Percentiles rank a stretch among this genome's conserved stretches.
Conservation (phyloP, 2,888 invertebrate species). For the Pyrrhosoma nymphula region DNA sequence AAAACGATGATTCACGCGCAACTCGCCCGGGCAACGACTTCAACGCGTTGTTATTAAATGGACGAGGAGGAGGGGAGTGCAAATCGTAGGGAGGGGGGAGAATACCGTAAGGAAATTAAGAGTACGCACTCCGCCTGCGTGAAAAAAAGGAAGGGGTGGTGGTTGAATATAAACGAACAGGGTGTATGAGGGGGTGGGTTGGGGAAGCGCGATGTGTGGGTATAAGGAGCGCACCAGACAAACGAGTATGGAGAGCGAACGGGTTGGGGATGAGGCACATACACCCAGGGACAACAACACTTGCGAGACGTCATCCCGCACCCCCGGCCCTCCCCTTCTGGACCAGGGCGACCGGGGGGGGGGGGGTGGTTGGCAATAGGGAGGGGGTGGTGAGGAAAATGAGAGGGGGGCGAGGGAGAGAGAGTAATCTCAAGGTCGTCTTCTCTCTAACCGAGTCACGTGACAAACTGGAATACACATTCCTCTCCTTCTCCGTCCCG, state of each 20-base stretch:
- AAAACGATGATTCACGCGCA: background rate
- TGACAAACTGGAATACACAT: conserved; percentile 62
- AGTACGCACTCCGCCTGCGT: conserved; percentile 4
- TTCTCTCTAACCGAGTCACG: conserved; percentile 43
- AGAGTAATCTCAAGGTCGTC: conserved; percentile 61
- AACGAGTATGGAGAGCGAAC: conserved; percentile 39
- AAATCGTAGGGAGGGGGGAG: background rate
- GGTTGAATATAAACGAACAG: background rate
- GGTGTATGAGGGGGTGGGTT: background rate
- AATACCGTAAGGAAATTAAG: conserved; percentile 66
- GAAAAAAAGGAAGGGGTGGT: background rate
- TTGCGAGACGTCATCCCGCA: conserved; percentile 73
- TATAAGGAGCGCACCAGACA: conserved; percentile 21
- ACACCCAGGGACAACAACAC: background rate
- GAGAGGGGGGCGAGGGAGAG: background rate
- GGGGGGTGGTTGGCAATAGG: conserved; percentile 78
- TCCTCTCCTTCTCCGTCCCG: background rate
- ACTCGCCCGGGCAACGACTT: conserved; percentile 56
- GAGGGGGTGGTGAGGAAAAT: conserved; percentile 77
- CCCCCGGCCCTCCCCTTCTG: conserved; percentile 75
- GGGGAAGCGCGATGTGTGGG: background rate
- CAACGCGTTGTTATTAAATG: conserved; percentile 3
- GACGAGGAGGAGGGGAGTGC: background rate
- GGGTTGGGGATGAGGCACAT: background rate
- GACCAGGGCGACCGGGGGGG: conserved; percentile 78